Conservation (phyloP, 2,113 vertebrate species). For the Arvicanthis niloticus region DNA sequence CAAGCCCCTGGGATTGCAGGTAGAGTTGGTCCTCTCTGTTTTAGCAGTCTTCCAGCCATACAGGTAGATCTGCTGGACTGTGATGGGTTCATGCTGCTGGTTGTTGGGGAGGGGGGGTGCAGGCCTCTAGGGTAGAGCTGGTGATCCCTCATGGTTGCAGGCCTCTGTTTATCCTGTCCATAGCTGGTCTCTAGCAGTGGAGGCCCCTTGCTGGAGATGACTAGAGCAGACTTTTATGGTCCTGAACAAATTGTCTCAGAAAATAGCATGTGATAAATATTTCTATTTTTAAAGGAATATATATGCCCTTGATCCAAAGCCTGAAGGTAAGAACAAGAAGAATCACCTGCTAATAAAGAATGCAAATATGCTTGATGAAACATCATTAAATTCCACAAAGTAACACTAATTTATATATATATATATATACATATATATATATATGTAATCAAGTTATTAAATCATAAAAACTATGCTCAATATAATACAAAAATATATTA, state of each 20-base stretch:
- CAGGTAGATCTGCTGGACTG: too few relatives aligned
- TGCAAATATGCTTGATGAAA: background rate
- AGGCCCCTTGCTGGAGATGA: too few relatives aligned
- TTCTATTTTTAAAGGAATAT: background rate
- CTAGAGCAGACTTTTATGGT: background rate
- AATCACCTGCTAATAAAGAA: background rate
- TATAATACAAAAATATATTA: background rate
- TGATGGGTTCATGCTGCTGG: too few relatives aligned
- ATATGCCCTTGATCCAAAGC: background rate
- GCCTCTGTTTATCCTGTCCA: too few relatives aligned
- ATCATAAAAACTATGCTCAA: background rate
- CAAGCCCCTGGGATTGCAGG: too few relatives aligned
- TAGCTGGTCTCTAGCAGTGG: too few relatives aligned
- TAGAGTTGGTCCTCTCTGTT: too few relatives aligned
- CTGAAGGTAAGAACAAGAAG: background rate
- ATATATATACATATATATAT: background rate
- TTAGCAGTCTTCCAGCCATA: too few relatives aligned
- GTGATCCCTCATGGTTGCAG: too few relatives aligned
- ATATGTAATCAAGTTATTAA: background rate
- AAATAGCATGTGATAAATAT: background rate
- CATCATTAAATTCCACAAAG: background rate
- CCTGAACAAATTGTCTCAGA: background rate
- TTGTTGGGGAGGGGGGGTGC: too few relatives aligned
- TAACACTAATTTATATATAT: background rate
- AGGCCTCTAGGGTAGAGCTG: too few relatives aligned